A percentile compares a stretch with the other conserved stretches of the same genome.
These are phyloP conservation scores for Sylvia borin DNA, from an alignment of 2,797 vertebrate genomes.

Conservation along the genomic window DNA sequence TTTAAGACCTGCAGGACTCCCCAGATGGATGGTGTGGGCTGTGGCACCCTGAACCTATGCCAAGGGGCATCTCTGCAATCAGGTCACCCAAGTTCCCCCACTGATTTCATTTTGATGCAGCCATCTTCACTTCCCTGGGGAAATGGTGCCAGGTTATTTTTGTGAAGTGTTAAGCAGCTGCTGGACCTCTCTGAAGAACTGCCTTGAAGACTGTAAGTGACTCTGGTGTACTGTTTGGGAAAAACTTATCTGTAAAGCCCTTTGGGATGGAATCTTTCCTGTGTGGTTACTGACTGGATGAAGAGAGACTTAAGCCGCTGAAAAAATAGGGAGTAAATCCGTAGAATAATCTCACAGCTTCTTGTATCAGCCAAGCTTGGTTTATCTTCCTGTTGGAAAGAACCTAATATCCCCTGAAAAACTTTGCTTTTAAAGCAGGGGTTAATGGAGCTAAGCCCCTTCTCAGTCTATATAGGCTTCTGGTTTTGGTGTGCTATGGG, in stretches of 20 bases:
- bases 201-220: background rate
- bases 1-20: background rate
- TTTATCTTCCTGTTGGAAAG: conserved; percentile 4
- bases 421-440: background rate
- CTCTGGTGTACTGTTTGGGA: background rate
- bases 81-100: background rate
- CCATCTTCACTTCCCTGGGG: background rate
- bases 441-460: background rate
- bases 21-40: rapidly evolving
- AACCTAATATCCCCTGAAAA: background rate
- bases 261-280: background rate
- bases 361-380: background rate
- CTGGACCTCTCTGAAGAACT: background rate
- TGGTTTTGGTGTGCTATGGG: background rate
- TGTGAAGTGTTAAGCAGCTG: background rate
- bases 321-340: background rate
- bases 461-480: background rate
- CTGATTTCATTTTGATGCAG: background rate
- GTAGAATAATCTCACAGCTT: background rate
- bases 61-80: background rate
- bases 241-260: background rate
- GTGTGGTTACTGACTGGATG: background rate
- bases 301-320: background rate
- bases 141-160: background rate
- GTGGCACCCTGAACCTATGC: background rate